phyloP scores from a whole-genome alignment of 2,888 invertebrate species.

The Lydus trimaculatus region DNA sequence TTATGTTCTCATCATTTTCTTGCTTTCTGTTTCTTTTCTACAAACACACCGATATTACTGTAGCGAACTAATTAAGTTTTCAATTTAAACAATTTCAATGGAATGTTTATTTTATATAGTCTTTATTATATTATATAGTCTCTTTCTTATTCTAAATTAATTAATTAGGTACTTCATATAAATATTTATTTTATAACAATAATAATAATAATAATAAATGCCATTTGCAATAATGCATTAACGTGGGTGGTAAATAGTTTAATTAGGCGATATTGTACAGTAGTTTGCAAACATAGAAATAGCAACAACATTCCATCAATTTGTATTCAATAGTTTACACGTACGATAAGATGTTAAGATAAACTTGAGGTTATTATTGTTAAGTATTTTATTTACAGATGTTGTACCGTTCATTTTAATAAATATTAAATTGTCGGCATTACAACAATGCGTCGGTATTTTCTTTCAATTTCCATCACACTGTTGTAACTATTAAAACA shows the following conservation, averaged over 20 bases:
- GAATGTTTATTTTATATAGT: background rate
- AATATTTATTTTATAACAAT: background rate
- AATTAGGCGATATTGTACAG: background rate
- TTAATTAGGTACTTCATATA: background rate
- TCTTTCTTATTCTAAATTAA: background rate
- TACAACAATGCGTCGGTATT: background rate
- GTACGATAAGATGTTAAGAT: background rate
- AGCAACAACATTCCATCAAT: background rate
- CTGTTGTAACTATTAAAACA: background rate
- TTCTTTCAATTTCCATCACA: background rate
- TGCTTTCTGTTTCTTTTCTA: background rate
- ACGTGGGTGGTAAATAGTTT: background rate
- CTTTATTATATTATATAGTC: no score
- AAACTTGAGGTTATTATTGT: background rate
- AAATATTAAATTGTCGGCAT: background rate
- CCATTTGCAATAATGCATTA: no score
- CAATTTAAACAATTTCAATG: background rate
- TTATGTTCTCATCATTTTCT: no score
- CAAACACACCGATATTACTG: background rate
- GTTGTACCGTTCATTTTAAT: conserved; percentile 1
- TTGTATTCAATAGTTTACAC: background rate
- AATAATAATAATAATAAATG: background rate
- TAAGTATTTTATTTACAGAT: background rate
- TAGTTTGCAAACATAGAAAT: background rate
- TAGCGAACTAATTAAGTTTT: background rate